These are phyloP conservation scores for Dione vanillae DNA, from an alignment of 2,888 invertebrate genomes.

Conservation along the genomic window DNA sequence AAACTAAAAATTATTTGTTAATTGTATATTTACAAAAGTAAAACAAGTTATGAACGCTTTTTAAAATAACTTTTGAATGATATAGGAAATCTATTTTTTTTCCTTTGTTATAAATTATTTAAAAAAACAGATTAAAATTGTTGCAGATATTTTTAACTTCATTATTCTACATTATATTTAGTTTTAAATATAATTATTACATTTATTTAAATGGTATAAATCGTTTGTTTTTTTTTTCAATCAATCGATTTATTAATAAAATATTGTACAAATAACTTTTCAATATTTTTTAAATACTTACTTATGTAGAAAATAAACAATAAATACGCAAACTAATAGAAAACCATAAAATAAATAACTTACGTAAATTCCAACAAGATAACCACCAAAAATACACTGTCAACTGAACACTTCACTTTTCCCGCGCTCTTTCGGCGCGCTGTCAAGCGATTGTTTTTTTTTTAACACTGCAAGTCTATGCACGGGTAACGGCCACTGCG, in stretches of 20 bases:
- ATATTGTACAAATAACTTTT: too few relatives aligned
- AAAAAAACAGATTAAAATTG: neutral
- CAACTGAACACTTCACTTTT: conserved; percentile 48
- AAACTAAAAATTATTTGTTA: neutral
- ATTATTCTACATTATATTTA: too few relatives aligned
- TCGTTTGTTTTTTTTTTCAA: too few relatives aligned
- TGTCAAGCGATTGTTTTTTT: conserved; percentile 46
- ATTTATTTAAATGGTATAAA: too few relatives aligned
- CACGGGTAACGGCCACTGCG: conserved; percentile 55
- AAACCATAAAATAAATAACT: neutral
- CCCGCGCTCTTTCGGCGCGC: conserved; percentile 49
- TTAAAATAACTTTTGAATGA: neutral
- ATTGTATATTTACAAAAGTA: neutral
- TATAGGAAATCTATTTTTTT: neutral
- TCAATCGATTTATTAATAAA: too few relatives aligned
- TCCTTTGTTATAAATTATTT: neutral
- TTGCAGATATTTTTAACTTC: too few relatives aligned
- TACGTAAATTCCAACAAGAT: conserved; percentile 24
- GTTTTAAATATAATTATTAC: too few relatives aligned
- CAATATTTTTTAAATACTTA: too few relatives aligned
- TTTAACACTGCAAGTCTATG: conserved; percentile 52
- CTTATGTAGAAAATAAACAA: too few relatives aligned
- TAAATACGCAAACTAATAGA: neutral
- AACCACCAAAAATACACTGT: conserved; percentile 43
- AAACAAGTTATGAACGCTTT: neutral